These are phyloP conservation scores for Onychostruthus taczanowskii DNA, from an alignment of 2,113 vertebrate genomes.

Conservation along the genomic window DNA sequence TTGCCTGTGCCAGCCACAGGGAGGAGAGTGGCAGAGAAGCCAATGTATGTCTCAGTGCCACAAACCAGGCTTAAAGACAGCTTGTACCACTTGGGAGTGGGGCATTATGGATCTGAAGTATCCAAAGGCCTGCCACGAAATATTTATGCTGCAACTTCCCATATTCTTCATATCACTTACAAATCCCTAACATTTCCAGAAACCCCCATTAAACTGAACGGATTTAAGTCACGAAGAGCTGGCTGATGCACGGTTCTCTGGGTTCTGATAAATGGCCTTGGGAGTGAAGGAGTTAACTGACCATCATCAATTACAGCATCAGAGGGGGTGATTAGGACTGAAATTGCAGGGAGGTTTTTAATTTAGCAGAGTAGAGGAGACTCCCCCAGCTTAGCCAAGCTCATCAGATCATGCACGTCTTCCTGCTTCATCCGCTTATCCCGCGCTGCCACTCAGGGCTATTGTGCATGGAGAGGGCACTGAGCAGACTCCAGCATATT, in stretches of 20 bases:
- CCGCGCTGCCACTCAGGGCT: conserved; percentile 56
- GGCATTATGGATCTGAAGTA: not conserved
- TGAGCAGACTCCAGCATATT: not conserved
- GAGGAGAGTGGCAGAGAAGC: conserved; percentile 32
- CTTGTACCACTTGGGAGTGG: conserved; percentile 40
- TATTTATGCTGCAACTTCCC: not conserved
- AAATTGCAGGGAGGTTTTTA: conserved; percentile 82
- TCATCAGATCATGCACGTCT: conserved; percentile 79
- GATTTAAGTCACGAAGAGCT: not conserved
- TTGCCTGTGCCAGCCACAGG: conserved; percentile 52
- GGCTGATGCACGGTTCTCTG: not conserved
- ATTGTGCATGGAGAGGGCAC: conserved; percentile 57
- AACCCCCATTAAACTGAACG: not conserved
- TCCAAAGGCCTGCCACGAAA: not conserved
- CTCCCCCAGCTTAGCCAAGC: conserved; percentile 61
- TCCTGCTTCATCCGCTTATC: conserved; percentile 64
- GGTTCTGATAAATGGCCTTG: not conserved
- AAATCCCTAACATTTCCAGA: not conserved
- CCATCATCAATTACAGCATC: conserved; percentile 77
- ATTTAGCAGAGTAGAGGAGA: conserved; percentile 74
- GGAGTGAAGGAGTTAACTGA: conserved; percentile 73
- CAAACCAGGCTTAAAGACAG: conserved; percentile 44
- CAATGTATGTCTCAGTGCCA: conserved; percentile 5
- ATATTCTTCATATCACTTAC: not conserved
- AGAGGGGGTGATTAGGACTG: conserved; percentile 79